A percentile compares a stretch with the other conserved stretches of the same genome.
Evolutionary conservation across 2,888 invertebrate species (phyloP).

Genomic region (Cheilosia impressa): DNA sequence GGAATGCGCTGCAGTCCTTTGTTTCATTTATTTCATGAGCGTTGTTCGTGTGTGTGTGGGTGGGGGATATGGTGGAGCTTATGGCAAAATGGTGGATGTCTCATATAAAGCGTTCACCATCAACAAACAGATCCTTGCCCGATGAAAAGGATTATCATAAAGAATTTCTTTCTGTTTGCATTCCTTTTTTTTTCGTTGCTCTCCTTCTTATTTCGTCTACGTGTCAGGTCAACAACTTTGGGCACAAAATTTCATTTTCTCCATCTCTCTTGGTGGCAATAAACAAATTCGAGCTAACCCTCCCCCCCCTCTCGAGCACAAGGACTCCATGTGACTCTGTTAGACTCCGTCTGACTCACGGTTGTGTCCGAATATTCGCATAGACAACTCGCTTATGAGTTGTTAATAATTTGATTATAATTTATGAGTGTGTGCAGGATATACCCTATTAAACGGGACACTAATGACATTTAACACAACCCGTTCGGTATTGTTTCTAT

Average conservation of each 20-base stretch:
- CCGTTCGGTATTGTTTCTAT: constrained; percentile 35
- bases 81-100: constrained; percentile 72
- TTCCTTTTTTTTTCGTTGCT: neutral
- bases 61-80: constrained; percentile 33
- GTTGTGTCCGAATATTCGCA: constrained; percentile 34
- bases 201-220: constrained; percentile 37
- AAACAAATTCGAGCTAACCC: constrained; percentile 62
- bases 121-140: constrained; percentile 63
- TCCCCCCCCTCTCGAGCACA: neutral
- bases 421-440: constrained; percentile 60
- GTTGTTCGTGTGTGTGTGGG: neutral
- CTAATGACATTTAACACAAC: constrained; percentile 67
- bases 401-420: constrained; percentile 73
- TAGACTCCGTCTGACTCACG: constrained; percentile 3
- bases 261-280: constrained; percentile 58
- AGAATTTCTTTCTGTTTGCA: constrained; percentile 17
- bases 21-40: constrained; percentile 32
- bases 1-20: constrained; percentile 52
- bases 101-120: constrained; percentile 57
- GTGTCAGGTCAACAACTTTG: constrained; percentile 68
- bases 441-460: constrained; percentile 61
- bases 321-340: constrained; percentile 15
- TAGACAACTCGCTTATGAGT: constrained; percentile 25
- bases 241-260: constrained; percentile 49
- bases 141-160: constrained; percentile 69